Evolutionary conservation across 1,140 invertebrate genomes (phyloP), one percentile per base, ranked within the genome.

Genomic region (Sarcophaga peregrina): DNA sequence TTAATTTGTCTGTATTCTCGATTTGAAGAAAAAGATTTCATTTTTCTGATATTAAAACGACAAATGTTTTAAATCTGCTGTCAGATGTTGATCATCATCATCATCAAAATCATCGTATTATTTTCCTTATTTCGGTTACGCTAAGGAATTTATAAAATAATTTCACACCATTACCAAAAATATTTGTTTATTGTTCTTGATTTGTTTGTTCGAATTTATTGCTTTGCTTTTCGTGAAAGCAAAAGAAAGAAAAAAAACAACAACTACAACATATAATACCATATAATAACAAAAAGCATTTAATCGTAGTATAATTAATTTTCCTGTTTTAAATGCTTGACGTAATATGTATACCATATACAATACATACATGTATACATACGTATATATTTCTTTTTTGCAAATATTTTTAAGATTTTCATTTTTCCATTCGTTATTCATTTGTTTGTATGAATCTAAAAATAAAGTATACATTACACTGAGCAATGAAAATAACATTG

Each of bases 401-500:
- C 62, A 68, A 68, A 68, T 25, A 58, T 68, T 25, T 68, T 68
- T 25, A 20, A n/a, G 15, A 11, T 48, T 48, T 52, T 52, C 17
- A 47, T 48, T 78, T 78, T 78, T 78, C 75, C 75, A 78, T 78
- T 78, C 9, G 46, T 48, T 78, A 75, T 75, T 75, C 17, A 47
- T 75, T 45, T 76, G 47, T 78, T 78, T 78, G 47, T 76, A 50
- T 78, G 8, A 25, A 20, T 78, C 75, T 78, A 78, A 78, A 78
- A 78, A 78, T 78, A 78, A 78, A 78, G 75, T 78, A 78, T 78
- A 78, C 8, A 78, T 78, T 78, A 78, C 75, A 78, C 47, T 52
- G 20, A 50, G 47, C 47, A 50, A 5, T 76, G 15, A 17, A 20
- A 68, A 50, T 62, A 83, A 58, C 37, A 89, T 90, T 90, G 89